Conservation (phyloP, 2,888 invertebrate species). For the Argyresthia goedartella region DNA sequence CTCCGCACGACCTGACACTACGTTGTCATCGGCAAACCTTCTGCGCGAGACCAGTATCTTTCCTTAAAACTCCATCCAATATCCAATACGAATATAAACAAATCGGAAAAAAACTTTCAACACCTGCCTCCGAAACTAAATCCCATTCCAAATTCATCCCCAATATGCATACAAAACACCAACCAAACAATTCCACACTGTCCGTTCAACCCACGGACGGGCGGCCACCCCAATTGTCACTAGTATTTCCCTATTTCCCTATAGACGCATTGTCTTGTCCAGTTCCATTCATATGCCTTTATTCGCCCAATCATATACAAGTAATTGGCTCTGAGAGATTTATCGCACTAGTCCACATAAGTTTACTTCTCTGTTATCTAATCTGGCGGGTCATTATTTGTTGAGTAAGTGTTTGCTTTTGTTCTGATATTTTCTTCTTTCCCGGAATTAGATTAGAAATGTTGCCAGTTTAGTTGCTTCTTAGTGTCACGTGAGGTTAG, state of each 20-base stretch:
- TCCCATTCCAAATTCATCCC: neutral
- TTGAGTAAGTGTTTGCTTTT: slow-evolving; percentile 36
- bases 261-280: slow-evolving; percentile 35
- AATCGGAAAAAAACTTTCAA: too few species aligned
- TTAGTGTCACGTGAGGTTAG: too few species aligned
- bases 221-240: slow-evolving; percentile 30
- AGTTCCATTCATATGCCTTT: slow-evolving; percentile 29
- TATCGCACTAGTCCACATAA: slow-evolving; percentile 44
- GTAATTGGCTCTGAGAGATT: slow-evolving; percentile 42
- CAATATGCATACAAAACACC: slow-evolving; percentile 6
- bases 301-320: slow-evolving; percentile 39
- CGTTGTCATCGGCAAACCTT: too few species aligned
- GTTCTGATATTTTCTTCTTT: slow-evolving; percentile 36
- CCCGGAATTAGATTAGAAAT: slow-evolving; percentile 11
- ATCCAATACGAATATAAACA: too few species aligned
- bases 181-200: slow-evolving; percentile 2
- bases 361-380: slow-evolving; percentile 53
- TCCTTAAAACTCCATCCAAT: too few species aligned
- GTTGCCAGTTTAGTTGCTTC: neutral
- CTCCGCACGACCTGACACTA: too few species aligned
- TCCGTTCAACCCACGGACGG: slow-evolving; percentile 1
- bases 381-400: slow-evolving; percentile 48
- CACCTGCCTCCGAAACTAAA: too few species aligned
- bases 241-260: slow-evolving; percentile 52
- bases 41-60: too few species aligned